Conservation (phyloP, 2,113 vertebrate species). For the Daphoenositta chrysoptera region DNA sequence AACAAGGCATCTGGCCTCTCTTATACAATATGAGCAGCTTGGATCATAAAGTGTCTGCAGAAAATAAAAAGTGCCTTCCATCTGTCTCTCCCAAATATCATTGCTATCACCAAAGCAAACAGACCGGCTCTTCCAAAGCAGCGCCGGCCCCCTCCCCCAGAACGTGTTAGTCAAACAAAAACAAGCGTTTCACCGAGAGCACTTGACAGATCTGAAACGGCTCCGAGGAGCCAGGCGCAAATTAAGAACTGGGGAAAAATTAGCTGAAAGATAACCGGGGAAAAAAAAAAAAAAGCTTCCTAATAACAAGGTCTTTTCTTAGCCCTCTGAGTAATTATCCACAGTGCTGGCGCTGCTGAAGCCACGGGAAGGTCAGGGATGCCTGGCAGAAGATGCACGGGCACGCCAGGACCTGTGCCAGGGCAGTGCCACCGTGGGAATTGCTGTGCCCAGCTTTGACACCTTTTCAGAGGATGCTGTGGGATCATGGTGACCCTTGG, state of each 20-base stretch:
- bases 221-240: not conserved
- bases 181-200: conserved; percentile 34
- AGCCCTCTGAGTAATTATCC: not conserved
- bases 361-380: not conserved
- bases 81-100: conserved; percentile 73
- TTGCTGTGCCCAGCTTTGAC: not conserved
- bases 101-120: conserved; percentile 71
- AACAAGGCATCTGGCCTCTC: conserved; percentile 75
- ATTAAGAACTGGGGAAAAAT: not conserved
- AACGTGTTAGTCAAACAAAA: conserved; percentile 68
- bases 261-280: not conserved
- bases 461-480: not conserved
- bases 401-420: not conserved
- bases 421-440: not conserved
- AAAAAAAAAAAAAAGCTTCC: not conserved
- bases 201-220: conserved; percentile 35
- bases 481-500: not conserved
- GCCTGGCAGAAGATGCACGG: not conserved
- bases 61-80: conserved; percentile 74
- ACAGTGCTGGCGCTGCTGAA: not conserved
- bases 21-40: conserved; percentile 74
- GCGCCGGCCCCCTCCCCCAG: conserved; percentile 35
- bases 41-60: conserved; percentile 74
- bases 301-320: not conserved
- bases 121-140: conserved; percentile 58